A percentile compares a stretch with the other conserved stretches of the same genome.
Conservation (phyloP, 2,888 invertebrate species). For the Caradrina clavipalpis region DNA sequence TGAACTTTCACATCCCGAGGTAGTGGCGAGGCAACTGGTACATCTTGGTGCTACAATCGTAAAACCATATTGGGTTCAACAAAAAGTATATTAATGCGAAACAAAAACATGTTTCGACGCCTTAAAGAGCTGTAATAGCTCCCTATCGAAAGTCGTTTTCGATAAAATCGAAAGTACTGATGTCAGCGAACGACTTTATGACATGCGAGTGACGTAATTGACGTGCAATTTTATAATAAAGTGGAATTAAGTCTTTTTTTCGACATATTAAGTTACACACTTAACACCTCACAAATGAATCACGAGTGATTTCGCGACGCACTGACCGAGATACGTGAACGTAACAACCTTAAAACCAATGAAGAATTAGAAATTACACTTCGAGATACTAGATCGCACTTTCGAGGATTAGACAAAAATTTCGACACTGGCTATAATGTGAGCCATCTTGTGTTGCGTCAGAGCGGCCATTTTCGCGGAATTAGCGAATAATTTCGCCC, state of each 20-base stretch:
- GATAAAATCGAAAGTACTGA: slow-evolving; percentile 75
- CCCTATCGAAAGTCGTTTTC: slow-evolving; percentile 63
- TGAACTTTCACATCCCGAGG: slow-evolving; percentile 63
- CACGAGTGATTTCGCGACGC: slow-evolving; percentile 56
- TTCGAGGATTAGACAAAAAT: slow-evolving; percentile 60
- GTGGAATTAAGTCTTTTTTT: slow-evolving; percentile 43
- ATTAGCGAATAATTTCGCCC: slow-evolving; percentile 76
- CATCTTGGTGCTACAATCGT: slow-evolving; percentile 63
- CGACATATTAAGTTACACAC: slow-evolving; percentile 44
- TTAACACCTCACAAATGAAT: slow-evolving; percentile 51
- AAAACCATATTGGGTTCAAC: slow-evolving; percentile 68
- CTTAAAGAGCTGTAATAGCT: slow-evolving; percentile 59
- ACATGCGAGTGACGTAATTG: slow-evolving; percentile 59
- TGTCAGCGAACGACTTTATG: slow-evolving; percentile 68
- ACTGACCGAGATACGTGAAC: slow-evolving; percentile 57
- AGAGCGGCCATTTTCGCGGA: slow-evolving; percentile 63
- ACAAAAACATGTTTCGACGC: slow-evolving; percentile 65
- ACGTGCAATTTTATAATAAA: slow-evolving; percentile 54
- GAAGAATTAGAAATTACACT: slow-evolving; percentile 53
- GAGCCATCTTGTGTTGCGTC: slow-evolving; percentile 48
- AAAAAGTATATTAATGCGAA: slow-evolving; percentile 65
- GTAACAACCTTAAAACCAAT: slow-evolving; percentile 51
- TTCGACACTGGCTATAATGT: slow-evolving; percentile 39
- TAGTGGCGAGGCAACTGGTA: slow-evolving; percentile 42
- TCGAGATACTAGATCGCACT: slow-evolving; percentile 46